Conservation (phyloP, 2,888 invertebrate species). For the Liodrosophila aerea region DNA sequence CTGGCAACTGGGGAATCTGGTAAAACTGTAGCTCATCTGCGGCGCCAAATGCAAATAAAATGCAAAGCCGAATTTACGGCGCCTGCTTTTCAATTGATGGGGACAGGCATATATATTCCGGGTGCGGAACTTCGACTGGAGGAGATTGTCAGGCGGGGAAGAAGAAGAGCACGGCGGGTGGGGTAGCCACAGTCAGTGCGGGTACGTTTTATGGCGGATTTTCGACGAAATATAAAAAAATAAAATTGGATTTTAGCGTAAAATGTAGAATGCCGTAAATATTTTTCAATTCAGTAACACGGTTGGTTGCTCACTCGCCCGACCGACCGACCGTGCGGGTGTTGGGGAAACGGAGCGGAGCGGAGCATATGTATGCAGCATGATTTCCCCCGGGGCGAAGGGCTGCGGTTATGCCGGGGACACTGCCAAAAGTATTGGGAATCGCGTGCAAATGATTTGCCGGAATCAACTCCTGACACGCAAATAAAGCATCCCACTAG, state of each 20-base stretch:
- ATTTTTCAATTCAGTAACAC: constrained; percentile 73
- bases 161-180: background rate
- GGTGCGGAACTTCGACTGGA: constrained; percentile 15
- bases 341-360: too few relatives aligned
- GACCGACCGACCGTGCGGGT: constrained; percentile 41
- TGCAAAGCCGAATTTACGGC: constrained; percentile 69
- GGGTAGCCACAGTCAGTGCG: constrained; percentile 5
- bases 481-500: constrained; percentile 32
- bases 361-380: constrained; percentile 54
- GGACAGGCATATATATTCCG: constrained; percentile 12
- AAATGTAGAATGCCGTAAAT: constrained; percentile 72
- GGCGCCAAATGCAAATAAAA: constrained; percentile 64
- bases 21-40: constrained; percentile 45
- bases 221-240: constrained; percentile 71
- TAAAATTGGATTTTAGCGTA: constrained; percentile 76
- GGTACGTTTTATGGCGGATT: constrained; percentile 67
- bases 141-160: background rate
- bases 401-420: constrained; percentile 41
- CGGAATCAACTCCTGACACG: constrained; percentile 62
- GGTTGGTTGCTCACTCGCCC: constrained; percentile 36
- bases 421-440: constrained; percentile 60
- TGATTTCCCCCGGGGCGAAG: constrained; percentile 64
- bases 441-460: constrained; percentile 75
- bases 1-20: constrained; percentile 20
- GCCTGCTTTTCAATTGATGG: constrained; percentile 55